Conservation (phyloP, 2,888 invertebrate species). For the Leptopterna dolabrata region DNA sequence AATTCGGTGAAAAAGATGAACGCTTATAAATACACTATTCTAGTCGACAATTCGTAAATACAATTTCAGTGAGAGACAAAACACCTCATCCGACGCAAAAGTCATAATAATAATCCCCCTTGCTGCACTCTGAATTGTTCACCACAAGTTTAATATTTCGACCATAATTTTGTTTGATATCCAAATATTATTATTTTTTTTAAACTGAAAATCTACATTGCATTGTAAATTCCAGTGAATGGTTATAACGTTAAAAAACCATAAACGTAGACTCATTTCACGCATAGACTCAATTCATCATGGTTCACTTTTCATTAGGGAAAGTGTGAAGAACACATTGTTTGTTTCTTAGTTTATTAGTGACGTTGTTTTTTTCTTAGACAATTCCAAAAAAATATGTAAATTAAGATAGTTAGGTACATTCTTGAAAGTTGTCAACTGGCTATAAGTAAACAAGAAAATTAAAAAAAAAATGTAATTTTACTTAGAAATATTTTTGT, state of each 20-base stretch:
- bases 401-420: background rate
- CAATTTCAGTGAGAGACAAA: background rate
- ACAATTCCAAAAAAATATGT: constrained; percentile 22
- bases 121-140: too few relatives aligned
- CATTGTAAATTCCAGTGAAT: too few relatives aligned
- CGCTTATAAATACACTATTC: constrained; percentile 49
- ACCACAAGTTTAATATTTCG: too few relatives aligned
- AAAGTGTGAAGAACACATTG: constrained; percentile 29
- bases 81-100: background rate
- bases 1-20: constrained; percentile 43
- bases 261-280: background rate
- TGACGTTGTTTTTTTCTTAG: constrained; percentile 17
- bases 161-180: too few relatives aligned
- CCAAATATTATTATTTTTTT: too few relatives aligned
- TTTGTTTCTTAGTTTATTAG: background rate
- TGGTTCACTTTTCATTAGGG: constrained; percentile 4
- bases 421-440: background rate
- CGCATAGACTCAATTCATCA: background rate
- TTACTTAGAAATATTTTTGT: constrained; percentile 39
- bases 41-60: constrained; percentile 34
- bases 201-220: too few relatives aligned
- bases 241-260: too few relatives aligned
- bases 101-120: too few relatives aligned
- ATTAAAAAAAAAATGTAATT: background rate
- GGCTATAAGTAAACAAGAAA: too few relatives aligned